Percentiles rank a stretch among this genome's conserved stretches.
phyloP scores from a whole-genome alignment of 2,888 invertebrate species.

The Myopa testacea region DNA sequence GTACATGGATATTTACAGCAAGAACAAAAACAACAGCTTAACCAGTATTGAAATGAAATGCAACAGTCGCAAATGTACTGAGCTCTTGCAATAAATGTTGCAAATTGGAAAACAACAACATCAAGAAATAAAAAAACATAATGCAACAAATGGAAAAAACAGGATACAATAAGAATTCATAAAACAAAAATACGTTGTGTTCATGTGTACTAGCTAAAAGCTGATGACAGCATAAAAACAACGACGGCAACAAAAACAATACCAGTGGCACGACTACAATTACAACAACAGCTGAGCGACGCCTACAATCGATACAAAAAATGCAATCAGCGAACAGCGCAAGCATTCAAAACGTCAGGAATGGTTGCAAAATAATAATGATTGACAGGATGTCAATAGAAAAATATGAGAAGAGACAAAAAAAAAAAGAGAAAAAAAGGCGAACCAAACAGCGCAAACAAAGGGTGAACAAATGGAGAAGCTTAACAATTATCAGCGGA shows the following conservation, averaged over 20 bases:
- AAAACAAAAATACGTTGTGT: background rate
- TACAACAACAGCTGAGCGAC: slow-evolving; percentile 19
- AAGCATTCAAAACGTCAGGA: slow-evolving; percentile 35
- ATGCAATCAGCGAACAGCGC: slow-evolving; percentile 34
- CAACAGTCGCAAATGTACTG: slow-evolving; percentile 3
- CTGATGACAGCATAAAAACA: slow-evolving; percentile 27
- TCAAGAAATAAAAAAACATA: slow-evolving; percentile 17
- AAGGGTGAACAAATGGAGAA: slow-evolving; percentile 4
- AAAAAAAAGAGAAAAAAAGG: background rate
- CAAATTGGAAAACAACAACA: slow-evolving; percentile 3
- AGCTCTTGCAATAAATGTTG: slow-evolving; percentile 10
- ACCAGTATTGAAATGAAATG: slow-evolving; percentile 22
- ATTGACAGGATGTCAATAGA: slow-evolving; percentile 55
- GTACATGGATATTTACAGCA: background rate
- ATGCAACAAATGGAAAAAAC: background rate
- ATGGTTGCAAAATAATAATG: slow-evolving; percentile 54
- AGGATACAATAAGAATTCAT: slow-evolving; percentile 12
- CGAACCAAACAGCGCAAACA: slow-evolving; percentile 7
- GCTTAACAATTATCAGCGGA: slow-evolving; percentile 27
- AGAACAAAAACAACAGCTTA: background rate
- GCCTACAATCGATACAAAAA: slow-evolving; percentile 15
- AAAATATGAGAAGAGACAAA: slow-evolving; percentile 12
- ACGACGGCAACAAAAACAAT: background rate
- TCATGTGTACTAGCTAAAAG: slow-evolving; percentile 2
- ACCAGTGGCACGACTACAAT: background rate